Percentiles rank a stretch among this genome's conserved stretches.
Evolutionary conservation across 2,113 vertebrate species (phyloP).

Genomic region (Ivindomyrus marchei): DNA sequence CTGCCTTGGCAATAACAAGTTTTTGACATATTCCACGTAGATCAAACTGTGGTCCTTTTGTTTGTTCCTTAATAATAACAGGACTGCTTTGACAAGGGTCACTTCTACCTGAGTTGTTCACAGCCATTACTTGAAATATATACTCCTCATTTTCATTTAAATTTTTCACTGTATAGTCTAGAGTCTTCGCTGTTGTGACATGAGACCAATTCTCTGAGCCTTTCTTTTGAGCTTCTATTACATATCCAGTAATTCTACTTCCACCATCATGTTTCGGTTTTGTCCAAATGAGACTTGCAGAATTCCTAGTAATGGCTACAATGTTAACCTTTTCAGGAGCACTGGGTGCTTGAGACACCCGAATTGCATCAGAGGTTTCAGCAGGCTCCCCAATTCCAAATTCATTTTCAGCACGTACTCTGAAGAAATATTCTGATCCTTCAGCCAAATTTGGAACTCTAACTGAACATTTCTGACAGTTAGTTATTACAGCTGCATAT

Average conservation of each 20-base stretch:
- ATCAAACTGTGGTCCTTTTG: constrained; percentile 83
- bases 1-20: constrained; percentile 87
- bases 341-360: constrained; percentile 84
- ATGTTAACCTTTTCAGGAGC: constrained; percentile 85
- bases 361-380: constrained; percentile 86
- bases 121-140: constrained; percentile 90
- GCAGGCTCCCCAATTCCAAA: constrained; percentile 87
- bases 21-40: constrained; percentile 86
- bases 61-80: constrained; percentile 81
- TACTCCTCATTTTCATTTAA: constrained; percentile 94
- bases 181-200: constrained; percentile 76
- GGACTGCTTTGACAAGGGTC: constrained; percentile 81
- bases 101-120: constrained; percentile 88
- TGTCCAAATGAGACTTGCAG: constrained; percentile 86
- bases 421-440: constrained; percentile 95
- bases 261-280: constrained; percentile 94
- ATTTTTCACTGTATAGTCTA: constrained; percentile 84
- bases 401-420: constrained; percentile 94
- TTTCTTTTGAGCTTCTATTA: constrained; percentile 90
- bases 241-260: constrained; percentile 90
- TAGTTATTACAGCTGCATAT: constrained; percentile 79
- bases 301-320: constrained; percentile 82
- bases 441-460: constrained; percentile 77
- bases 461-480: constrained; percentile 80
- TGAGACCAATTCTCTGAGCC: constrained; percentile 89